Evolutionary conservation across 2,113 vertebrate genomes (phyloP).

Genomic region (Platanista minor): DNA sequence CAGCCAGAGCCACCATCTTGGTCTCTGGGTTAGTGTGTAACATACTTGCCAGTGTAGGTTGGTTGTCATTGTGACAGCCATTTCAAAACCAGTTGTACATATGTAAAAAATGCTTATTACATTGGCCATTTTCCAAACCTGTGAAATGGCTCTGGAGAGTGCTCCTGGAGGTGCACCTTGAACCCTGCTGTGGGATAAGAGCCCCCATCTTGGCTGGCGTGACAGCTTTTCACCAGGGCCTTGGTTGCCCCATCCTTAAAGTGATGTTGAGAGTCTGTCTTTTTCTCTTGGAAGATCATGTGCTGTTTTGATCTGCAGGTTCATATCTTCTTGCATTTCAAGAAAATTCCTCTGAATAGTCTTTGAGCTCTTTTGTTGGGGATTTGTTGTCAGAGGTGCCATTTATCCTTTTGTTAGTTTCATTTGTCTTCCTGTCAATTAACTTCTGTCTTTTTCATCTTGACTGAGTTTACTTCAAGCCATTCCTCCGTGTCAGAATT

Average conservation of each 20-base stretch:
- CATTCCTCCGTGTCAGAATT: rapidly evolving
- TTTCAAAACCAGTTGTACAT: rapidly evolving
- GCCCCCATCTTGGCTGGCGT: rapidly evolving
- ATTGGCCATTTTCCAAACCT: not conserved
- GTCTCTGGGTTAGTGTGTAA: not conserved
- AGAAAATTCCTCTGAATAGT: not conserved
- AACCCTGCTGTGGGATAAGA: not conserved
- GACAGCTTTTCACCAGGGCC: rapidly evolving
- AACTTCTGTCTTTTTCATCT: not conserved
- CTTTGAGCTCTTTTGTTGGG: not conserved
- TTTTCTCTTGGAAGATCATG: rapidly evolving
- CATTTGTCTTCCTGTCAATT: rapidly evolving
- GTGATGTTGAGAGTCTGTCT: too few relatives aligned
- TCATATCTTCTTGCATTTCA: not conserved
- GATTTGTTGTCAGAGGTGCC: not conserved
- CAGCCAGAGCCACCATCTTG: rapidly evolving
- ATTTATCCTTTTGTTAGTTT: rapidly evolving
- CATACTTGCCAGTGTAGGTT: rapidly evolving
- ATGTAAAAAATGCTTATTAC: not conserved
- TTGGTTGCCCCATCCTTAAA: too few relatives aligned
- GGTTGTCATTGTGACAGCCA: rapidly evolving
- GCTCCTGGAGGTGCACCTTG: not conserved
- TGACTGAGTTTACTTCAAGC: not conserved
- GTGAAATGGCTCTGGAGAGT: rapidly evolving
- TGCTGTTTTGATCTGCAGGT: too few relatives aligned